phyloP scores from a whole-genome alignment of 1,140 invertebrate species.

The Cydia fagiglandana region DNA sequence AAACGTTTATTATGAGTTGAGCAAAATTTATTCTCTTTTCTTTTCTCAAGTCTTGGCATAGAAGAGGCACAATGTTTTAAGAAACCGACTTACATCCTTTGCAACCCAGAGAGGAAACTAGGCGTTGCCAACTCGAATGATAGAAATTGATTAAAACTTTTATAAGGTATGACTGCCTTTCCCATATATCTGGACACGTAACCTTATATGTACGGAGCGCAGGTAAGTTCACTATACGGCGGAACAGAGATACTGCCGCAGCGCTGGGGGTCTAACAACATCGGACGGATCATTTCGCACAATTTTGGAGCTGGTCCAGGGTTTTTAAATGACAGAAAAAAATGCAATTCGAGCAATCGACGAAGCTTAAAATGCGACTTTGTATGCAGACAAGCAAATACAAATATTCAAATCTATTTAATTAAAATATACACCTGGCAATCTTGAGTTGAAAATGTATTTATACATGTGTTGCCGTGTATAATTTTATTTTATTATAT shows the following conservation, averaged over 20 bases:
- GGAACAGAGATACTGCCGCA: constrained; percentile 41
- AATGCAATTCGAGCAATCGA: background rate
- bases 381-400: background rate
- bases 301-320: constrained; percentile 46
- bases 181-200: background rate
- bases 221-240: constrained; percentile 53
- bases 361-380: background rate
- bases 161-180: background rate
- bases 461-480: too few species aligned
- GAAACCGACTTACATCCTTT: background rate
- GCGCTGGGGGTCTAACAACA: constrained; percentile 61
- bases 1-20: background rate
- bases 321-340: background rate
- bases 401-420: too few species aligned
- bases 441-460: too few species aligned
- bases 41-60: too few species aligned
- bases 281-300: constrained; percentile 75
- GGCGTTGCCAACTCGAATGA: background rate
- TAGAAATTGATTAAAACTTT: background rate
- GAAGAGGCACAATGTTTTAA: too few species aligned
- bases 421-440: too few species aligned
- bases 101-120: too few species aligned
- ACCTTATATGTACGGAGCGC: constrained; percentile 35
- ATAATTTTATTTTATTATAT: too few species aligned
- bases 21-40: too few species aligned